Conservation (phyloP, 92 coral and sea anemone genomes). For the Paramuricea clavata region DNA sequence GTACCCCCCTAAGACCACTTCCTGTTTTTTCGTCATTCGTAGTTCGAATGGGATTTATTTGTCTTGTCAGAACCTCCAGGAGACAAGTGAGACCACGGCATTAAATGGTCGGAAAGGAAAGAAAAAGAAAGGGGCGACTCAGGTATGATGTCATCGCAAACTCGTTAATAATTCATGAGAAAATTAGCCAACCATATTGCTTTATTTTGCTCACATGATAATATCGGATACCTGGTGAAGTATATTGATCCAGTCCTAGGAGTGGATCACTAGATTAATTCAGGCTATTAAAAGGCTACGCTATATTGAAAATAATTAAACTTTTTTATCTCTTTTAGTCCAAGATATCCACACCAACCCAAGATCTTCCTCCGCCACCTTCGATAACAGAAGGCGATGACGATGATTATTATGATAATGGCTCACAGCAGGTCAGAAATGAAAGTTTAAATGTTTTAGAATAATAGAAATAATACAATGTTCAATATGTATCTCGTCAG, state of each 20-base stretch:
- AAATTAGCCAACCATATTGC: too few relatives aligned
- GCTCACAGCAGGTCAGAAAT: slow-evolving; percentile 1
- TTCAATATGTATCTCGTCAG: too few relatives aligned
- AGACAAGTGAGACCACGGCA: slow-evolving; percentile 17
- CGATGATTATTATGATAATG: slow-evolving; percentile 3
- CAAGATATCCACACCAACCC: not conserved
- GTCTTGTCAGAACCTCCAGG: slow-evolving; percentile 39
- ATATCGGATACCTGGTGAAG: too few relatives aligned
- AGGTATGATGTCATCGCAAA: not conserved
- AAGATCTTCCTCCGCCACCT: slow-evolving; percentile 41
- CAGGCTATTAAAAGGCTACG: too few relatives aligned
- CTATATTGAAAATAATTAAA: not conserved
- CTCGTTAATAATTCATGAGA: too few relatives aligned
- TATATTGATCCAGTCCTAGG: too few relatives aligned
- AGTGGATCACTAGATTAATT: too few relatives aligned
- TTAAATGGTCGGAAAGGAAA: slow-evolving; percentile 34
- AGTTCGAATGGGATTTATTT: slow-evolving; percentile 49
- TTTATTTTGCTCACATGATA: too few relatives aligned
- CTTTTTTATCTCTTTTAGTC: not conserved
- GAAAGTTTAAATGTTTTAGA: too few relatives aligned
- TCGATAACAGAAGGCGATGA: slow-evolving; percentile 24
- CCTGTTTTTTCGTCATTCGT: slow-evolving; percentile 44
- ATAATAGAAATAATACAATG: not conserved
- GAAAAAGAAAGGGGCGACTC: not conserved
- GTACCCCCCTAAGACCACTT: not conserved